Evolutionary conservation across 1,140 invertebrate species (phyloP).

Genomic region (Eumeta japonica): DNA sequence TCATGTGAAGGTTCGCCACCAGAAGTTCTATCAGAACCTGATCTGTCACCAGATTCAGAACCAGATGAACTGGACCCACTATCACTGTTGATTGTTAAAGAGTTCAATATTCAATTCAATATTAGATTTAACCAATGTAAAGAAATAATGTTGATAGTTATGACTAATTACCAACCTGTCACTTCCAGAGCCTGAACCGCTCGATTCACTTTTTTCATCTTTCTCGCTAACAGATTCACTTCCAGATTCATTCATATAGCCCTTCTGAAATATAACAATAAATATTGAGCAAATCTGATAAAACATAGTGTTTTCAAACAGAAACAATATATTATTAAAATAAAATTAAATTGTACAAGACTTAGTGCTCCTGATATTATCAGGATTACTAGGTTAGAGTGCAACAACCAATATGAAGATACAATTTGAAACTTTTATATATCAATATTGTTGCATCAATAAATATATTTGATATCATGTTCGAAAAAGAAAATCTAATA

Average conservation of each 20-base stretch:
- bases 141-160: no score
- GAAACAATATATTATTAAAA: neutral
- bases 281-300: slow-evolving; percentile 4
- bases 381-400: no score
- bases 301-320: slow-evolving; percentile 7
- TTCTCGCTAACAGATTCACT: slow-evolving; percentile 66
- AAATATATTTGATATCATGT: no score
- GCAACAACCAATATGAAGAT: neutral
- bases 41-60: slow-evolving; percentile 53
- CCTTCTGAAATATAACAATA: slow-evolving; percentile 56
- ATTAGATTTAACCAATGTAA: neutral
- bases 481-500: no score
- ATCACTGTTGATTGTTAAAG: slow-evolving; percentile 24
- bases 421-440: slow-evolving; percentile 3
- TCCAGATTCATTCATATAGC: slow-evolving; percentile 62
- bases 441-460: no score
- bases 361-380: no score
- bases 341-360: no score
- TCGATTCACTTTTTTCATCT: slow-evolving; percentile 55
- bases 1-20: slow-evolving; percentile 36
- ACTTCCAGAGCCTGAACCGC: slow-evolving; percentile 57
- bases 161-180: slow-evolving; percentile 29
- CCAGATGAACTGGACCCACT: slow-evolving; percentile 41
- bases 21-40: slow-evolving; percentile 62
- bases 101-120: neutral